Evolutionary conservation across 2,797 vertebrate species (phyloP).

Genomic region (Neomorphus geoffroyi): DNA sequence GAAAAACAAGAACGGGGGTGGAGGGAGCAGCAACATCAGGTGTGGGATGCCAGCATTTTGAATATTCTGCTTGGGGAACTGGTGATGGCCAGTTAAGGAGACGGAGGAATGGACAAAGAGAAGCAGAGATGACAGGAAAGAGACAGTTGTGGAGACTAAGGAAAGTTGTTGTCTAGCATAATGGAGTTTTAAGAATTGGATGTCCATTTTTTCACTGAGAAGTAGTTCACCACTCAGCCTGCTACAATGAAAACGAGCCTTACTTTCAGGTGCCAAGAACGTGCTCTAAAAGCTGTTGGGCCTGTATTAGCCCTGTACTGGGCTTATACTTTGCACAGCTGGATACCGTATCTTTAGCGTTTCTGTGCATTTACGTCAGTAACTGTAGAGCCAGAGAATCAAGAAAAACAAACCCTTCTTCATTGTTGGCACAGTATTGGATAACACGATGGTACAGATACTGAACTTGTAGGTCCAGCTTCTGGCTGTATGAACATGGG

Average conservation of each 20-base stretch:
- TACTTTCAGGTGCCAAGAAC: neutral
- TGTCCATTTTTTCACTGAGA: neutral
- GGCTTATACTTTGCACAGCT: neutral
- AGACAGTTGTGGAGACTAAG: neutral
- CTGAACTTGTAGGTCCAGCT: neutral
- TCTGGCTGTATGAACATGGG: neutral
- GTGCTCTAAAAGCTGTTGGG: neutral
- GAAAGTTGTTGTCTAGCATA: neutral
- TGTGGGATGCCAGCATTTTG: too few species aligned
- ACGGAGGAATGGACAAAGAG: neutral
- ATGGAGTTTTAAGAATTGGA: neutral
- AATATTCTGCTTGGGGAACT: neutral
- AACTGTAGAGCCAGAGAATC: neutral
- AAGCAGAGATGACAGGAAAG: neutral
- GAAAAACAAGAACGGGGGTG: fast-evolving
- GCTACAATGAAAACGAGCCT: neutral
- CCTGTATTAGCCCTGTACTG: neutral
- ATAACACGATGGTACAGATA: neutral
- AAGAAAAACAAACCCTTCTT: neutral
- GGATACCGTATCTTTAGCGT: neutral
- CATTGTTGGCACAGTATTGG: neutral
- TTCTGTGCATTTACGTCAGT: neutral
- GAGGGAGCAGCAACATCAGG: neutral
- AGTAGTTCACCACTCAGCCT: neutral
- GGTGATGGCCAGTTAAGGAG: neutral